These are phyloP conservation scores for Anhinga anhinga DNA, from an alignment of 2,113 vertebrate species.

Conservation along the genomic window DNA sequence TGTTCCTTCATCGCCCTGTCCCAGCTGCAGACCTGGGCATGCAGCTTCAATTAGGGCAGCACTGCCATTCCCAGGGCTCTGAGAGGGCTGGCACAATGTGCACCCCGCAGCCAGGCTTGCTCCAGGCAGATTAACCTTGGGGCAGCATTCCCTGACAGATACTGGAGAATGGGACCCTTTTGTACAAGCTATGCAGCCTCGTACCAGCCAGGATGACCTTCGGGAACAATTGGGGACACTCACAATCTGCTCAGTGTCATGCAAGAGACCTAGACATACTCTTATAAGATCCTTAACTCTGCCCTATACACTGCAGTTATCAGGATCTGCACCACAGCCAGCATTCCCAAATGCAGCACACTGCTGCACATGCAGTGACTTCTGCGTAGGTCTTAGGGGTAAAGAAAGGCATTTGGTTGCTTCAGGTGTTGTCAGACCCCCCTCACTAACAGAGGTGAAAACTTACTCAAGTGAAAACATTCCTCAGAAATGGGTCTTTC, in stretches of 20 bases:
- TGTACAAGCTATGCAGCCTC: not conserved
- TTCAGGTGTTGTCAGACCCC: not conserved
- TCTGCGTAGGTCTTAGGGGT: not conserved
- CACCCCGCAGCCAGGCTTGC: not conserved
- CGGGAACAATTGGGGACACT: not conserved
- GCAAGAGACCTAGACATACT: not conserved
- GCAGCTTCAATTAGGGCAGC: not conserved
- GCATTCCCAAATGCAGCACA: fast-evolving
- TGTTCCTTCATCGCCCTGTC: not conserved
- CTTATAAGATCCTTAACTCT: not conserved
- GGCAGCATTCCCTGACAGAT: not conserved
- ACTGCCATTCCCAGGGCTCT: not conserved
- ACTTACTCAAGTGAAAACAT: not conserved
- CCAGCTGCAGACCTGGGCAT: not conserved
- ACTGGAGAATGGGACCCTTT: not conserved
- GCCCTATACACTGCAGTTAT: not conserved
- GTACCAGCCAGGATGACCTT: not conserved
- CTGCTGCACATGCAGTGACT: not conserved
- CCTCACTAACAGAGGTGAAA: not conserved
- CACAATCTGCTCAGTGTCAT: not conserved
- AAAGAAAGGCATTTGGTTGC: not conserved
- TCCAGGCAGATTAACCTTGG: not conserved
- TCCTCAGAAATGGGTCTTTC: not conserved
- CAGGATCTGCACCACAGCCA: not conserved
- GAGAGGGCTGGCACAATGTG: fast-evolving